Percentiles rank a stretch among this genome's conserved stretches.
phyloP scores from a whole-genome alignment of 2,113 vertebrate genomes.

The Pseudolaguvia tuberculata region DNA sequence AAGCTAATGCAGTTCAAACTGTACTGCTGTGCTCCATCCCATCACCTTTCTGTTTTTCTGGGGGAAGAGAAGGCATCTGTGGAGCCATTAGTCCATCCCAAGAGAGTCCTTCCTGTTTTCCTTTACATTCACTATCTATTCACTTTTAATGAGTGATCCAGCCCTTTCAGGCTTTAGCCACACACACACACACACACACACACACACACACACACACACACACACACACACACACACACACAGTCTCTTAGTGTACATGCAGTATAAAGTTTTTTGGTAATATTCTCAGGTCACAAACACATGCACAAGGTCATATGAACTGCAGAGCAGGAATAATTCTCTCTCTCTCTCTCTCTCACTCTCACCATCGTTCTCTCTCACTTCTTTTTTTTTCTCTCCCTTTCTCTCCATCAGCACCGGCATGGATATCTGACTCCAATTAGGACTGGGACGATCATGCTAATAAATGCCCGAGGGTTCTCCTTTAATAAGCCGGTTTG shows the following conservation, averaged over 20 bases:
- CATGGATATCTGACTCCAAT: conserved; percentile 44
- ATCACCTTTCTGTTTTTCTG: conserved; percentile 23
- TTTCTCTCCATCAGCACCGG: conserved; percentile 23
- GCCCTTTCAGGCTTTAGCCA: conserved; percentile 40
- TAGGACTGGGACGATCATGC: conserved; percentile 36
- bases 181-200: conserved; percentile 33
- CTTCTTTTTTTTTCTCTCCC: not conserved
- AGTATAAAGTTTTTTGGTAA: not conserved
- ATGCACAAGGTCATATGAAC: conserved; percentile 41
- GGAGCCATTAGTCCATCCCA: conserved; percentile 50
- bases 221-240: conserved; percentile 32
- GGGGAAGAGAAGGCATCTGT: conserved; percentile 52
- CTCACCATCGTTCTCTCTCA: not conserved
- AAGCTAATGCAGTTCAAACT: conserved; percentile 61
- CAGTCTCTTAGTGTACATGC: conserved; percentile 8
- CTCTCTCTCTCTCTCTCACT: conserved; percentile 11
- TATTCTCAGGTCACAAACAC: conserved; percentile 42
- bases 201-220: conserved; percentile 29
- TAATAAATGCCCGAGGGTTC: conserved; percentile 49
- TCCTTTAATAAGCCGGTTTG: conserved; percentile 56
- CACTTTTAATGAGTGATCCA: conserved; percentile 59
- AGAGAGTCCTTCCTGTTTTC: conserved; percentile 57
- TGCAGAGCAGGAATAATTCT: conserved; percentile 24
- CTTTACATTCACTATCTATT: conserved; percentile 44
- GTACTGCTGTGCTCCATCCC: conserved; percentile 48